phyloP scores from a whole-genome alignment of 1,140 invertebrate species.

The Cydia splendana region DNA sequence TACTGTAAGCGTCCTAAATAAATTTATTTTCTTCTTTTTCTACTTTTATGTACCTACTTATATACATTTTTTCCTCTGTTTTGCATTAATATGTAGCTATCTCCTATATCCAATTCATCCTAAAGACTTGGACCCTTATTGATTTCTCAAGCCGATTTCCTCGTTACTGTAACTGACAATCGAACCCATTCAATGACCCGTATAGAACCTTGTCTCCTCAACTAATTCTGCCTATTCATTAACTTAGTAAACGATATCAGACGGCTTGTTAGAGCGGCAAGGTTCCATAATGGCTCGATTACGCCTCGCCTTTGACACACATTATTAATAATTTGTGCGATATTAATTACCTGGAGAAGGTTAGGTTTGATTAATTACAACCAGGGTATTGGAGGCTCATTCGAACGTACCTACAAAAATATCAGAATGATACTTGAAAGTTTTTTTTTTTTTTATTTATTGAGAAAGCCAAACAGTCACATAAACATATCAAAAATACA shows the following conservation, averaged over 20 bases:
- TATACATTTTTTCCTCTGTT: no score
- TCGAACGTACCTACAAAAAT: no score
- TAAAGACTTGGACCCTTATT: background rate
- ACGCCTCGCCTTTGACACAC: background rate
- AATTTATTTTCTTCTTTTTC: no score
- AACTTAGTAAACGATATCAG: background rate
- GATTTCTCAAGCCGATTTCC: background rate
- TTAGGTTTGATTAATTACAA: background rate
- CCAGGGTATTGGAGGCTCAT: no score
- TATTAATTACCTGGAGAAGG: background rate
- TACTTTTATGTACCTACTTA: no score
- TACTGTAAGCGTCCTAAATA: no score
- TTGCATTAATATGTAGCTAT: no score
- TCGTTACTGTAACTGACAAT: background rate
- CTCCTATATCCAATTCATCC: no score
- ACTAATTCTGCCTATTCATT: background rate
- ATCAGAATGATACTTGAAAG: no score
- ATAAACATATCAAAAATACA: no score
- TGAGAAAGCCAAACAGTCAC: no score
- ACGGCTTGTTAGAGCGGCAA: background rate
- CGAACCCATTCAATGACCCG: background rate
- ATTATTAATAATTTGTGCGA: background rate
- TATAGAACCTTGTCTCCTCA: background rate
- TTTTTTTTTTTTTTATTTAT: no score
- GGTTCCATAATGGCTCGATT: conserved; percentile 5